Evolutionary conservation across 2,797 vertebrate species (phyloP), one percentile per base, ranked within the genome.

Genomic region (Pyrocephalus nanus): DNA sequence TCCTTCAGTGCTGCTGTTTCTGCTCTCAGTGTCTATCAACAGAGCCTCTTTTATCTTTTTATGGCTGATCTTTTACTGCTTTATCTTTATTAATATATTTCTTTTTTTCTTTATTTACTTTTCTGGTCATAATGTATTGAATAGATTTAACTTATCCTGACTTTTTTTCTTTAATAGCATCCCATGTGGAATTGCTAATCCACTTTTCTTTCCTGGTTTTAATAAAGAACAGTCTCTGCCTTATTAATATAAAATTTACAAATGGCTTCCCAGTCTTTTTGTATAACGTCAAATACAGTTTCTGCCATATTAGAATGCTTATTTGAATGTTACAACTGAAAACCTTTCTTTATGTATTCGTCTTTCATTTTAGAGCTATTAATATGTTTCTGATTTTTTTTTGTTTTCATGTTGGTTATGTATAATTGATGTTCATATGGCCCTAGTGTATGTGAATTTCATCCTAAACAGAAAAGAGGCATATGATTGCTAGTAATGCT

Each of bases 241-340:
- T 22, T 66, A 81, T 69, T 94, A 88, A 78, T 93, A 25, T 34
- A 78, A 81, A 91, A 88, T 88, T 92, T 90, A 90, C 61, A 36
- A 78, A 62, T 93, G 79, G 15, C 47, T 96, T 92, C 47, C 53
- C 42, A 15, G 76, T 60, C 78, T 71, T 92, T 83, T 86, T 91
- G 8, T 47, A 29, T 85, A 72, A 82, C 51, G 72, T 88, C 82
- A 93, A 58, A 64, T 29, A 64, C 11, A 40, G 21, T 90, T 90
- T 86, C 34, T 92, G 15, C 65, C n/a, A 22, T 36, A 64, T 60
- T 29, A 55, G 53, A 83, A 88, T 64, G 20, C 34, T 87, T 77
- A 60, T 88, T 77, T 78, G 47, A 91, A 90, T 65, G 30, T 74
- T 92, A 72, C 14, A 72, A 12, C 2, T 86, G 38, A 72, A 72